Conservation (phyloP, 2,113 vertebrate genomes). For the Podarcis muralis region DNA sequence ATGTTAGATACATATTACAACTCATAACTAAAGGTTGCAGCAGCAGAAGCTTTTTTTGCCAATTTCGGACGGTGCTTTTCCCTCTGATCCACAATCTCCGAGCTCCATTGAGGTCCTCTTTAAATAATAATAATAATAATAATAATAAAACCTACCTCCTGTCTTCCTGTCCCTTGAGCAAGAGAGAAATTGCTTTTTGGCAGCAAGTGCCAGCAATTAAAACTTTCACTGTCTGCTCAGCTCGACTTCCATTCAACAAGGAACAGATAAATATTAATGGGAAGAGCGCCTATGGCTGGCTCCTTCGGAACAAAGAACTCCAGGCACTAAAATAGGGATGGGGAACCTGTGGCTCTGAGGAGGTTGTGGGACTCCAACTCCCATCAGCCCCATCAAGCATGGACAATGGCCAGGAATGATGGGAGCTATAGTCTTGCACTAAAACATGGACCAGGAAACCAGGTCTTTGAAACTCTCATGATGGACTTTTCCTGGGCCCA, state of each 20-base stretch:
- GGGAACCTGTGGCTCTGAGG: too few relatives aligned
- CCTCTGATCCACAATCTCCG: neutral
- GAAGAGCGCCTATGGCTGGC: neutral
- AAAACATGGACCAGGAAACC: neutral
- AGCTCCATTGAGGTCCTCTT: neutral
- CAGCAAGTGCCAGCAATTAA: conserved; percentile 14
- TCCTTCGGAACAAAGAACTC: neutral
- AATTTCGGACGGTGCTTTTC: neutral
- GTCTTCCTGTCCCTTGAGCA: neutral
- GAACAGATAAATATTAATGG: conserved; percentile 31
- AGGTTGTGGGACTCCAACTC: too few relatives aligned
- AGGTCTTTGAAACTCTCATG: neutral
- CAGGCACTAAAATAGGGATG: neutral
- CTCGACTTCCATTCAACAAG: conserved; percentile 11
- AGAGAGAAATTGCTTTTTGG: conserved; percentile 32
- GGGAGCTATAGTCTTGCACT: neutral
- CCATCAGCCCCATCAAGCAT: too few relatives aligned
- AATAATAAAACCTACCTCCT: neutral
- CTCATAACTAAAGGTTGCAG: neutral
- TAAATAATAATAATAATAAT: neutral
- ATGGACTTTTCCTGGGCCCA: neutral
- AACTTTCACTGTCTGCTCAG: conserved; percentile 16
- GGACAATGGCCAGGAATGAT: too few relatives aligned
- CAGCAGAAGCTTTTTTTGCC: neutral
- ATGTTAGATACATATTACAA: neutral